phyloP scores from a whole-genome alignment of 2,888 invertebrate species.

The Atethmia centrago region DNA sequence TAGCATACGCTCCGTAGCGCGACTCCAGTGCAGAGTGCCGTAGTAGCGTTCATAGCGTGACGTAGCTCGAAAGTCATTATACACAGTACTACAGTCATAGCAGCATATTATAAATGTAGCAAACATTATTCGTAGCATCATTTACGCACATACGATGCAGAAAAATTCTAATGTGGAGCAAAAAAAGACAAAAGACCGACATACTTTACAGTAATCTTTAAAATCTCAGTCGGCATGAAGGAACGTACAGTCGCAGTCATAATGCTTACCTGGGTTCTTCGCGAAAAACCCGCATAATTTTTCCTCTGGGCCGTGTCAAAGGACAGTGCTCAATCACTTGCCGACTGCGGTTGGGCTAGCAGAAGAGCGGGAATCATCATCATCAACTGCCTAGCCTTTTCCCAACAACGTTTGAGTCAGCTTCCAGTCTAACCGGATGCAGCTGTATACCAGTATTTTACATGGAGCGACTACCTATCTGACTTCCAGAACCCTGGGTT shows the following conservation, averaged over 20 bases:
- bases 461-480: too few species aligned
- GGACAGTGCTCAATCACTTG: conserved; percentile 87
- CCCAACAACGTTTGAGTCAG: too few species aligned
- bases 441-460: too few species aligned
- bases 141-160: conserved; percentile 28
- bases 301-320: conserved; percentile 85
- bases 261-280: conserved; percentile 80
- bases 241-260: conserved; percentile 75
- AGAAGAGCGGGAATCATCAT: conserved; percentile 36
- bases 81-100: too few species aligned
- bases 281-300: conserved; percentile 85
- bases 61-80: not conserved
- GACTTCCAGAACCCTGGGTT: too few species aligned
- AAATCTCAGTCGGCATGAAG: conserved; percentile 70
- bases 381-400: too few species aligned
- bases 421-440: too few species aligned
- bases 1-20: not conserved
- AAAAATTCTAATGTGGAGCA: conserved; percentile 19
- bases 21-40: too few species aligned
- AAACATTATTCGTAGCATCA: conserved; percentile 5
- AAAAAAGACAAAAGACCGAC: conserved; percentile 42
- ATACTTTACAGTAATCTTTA: conserved; percentile 43
- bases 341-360: conserved; percentile 74
- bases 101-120: not conserved
- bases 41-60: not conserved